Base-by-base conservation (phyloP, 1,140 invertebrate genomes). In the Drosophila suzukii region DNA sequence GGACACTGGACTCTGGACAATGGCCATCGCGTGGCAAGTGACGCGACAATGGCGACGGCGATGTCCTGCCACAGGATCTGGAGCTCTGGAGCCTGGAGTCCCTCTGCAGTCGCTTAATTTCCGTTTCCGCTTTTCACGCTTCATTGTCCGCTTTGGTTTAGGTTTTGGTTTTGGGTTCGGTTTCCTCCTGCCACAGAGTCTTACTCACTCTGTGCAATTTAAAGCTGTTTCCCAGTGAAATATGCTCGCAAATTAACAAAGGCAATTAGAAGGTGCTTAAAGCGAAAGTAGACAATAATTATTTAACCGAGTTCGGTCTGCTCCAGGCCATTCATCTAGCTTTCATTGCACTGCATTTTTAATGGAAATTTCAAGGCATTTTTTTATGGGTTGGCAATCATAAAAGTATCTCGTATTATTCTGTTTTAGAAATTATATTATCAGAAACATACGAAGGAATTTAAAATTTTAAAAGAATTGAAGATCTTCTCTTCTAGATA, bases 41-140 rank as follows among this genome's bases (percentile, higher is more conserved):
- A 75, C 50, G 78, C 68, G 83, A 75, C 82, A 85, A 85, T 85
- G 66, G 68, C 57, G 65, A 61, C 44, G 57, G 59, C 58, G 34
- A 32, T 61, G 58, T 50, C 63, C 63, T 66, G 73, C 73, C 57
- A 57, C 78, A 32, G 61, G 65, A 54, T 50, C 73, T 55, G 49
- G 44, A 47, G 58, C 36, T 59, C 49, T 50, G 49, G 10, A 66
- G 41, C 38, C 72, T n/a, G n/a, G n/a, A 61, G 65, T 50, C 66
- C 32, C 54, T 41, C 53, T 60, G 82, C 82, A 81, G 61, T 81
- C 79, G 76, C 76, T 88, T 89, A 83, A 88, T 83, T 85, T 84
- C 80, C 76, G 77, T 70, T 86, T 89, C 67, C 80, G 66, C 61
- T 80, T 67, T 83, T 79, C 81, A 76, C 84, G 84, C 83, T 84